phyloP scores from a whole-genome alignment of 2,888 invertebrate species.

The Lamellibrachia columna region DNA sequence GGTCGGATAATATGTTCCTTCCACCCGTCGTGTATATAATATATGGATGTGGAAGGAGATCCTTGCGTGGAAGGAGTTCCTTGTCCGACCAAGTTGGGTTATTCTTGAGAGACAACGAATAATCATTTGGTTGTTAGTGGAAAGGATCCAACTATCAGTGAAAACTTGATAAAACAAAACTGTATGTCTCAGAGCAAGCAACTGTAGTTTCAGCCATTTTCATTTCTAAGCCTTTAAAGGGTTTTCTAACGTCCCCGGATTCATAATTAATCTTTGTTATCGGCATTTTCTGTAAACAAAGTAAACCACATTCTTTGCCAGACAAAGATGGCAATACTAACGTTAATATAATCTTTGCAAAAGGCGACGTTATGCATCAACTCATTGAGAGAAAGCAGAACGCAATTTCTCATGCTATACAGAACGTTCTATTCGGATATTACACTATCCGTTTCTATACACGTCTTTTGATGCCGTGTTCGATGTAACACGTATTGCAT shows the following conservation, averaged over 20 bases:
- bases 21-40: too few relatives aligned
- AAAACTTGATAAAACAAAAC: background rate
- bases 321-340: background rate
- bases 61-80: too few relatives aligned
- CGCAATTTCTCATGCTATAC: background rate
- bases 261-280: background rate
- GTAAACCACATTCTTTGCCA: background rate
- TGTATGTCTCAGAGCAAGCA: background rate
- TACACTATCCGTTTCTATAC: background rate
- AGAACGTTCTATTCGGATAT: background rate
- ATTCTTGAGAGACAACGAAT: too few relatives aligned
- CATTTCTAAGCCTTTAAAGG: background rate
- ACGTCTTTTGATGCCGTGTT: background rate
- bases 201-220: background rate
- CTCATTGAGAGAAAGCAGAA: background rate
- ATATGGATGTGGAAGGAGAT: too few relatives aligned
- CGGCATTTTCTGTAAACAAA: background rate
- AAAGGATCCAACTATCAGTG: too few relatives aligned
- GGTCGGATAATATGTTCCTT: too few relatives aligned
- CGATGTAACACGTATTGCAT: background rate
- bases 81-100: too few relatives aligned
- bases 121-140: too few relatives aligned
- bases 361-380: background rate
- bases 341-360: background rate
- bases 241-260: background rate